Conservation (phyloP, 37 sponge, comb jelly and placozoan genomes). For the Beroe forskalii region DNA sequence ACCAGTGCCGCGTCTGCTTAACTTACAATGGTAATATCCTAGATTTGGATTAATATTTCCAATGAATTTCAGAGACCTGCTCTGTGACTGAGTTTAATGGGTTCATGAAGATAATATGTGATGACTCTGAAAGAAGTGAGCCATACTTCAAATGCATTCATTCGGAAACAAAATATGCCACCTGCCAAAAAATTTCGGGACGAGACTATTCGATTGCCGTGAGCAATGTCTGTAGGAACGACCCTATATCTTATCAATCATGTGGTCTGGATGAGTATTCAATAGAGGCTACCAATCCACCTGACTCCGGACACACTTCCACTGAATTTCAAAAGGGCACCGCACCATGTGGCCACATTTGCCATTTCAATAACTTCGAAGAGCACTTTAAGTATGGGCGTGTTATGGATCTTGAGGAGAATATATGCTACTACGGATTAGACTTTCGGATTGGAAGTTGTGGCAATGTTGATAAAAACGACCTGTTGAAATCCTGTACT, state of each 20-base stretch:
- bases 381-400: too few relatives aligned
- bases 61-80: neutral
- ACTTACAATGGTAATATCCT: too few relatives aligned
- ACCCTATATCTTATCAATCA: neutral
- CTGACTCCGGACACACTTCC: too few relatives aligned
- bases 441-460: too few relatives aligned
- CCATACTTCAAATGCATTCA: neutral
- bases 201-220: neutral
- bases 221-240: neutral
- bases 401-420: too few relatives aligned
- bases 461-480: too few relatives aligned
- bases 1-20: too few relatives aligned
- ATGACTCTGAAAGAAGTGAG: neutral
- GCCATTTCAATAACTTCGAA: too few relatives aligned
- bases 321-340: neutral
- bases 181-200: neutral
- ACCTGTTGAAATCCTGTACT: too few relatives aligned
- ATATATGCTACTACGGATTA: too few relatives aligned
- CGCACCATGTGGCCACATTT: neutral
- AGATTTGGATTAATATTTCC: too few relatives aligned
- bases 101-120: neutral
- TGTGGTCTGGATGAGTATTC: neutral
- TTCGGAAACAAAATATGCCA: neutral
- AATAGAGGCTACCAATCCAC: too few relatives aligned
- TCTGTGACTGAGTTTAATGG: neutral